Base-by-base conservation (phyloP, 1,140 invertebrate genomes). In the Coenobita brevimanus region DNA sequence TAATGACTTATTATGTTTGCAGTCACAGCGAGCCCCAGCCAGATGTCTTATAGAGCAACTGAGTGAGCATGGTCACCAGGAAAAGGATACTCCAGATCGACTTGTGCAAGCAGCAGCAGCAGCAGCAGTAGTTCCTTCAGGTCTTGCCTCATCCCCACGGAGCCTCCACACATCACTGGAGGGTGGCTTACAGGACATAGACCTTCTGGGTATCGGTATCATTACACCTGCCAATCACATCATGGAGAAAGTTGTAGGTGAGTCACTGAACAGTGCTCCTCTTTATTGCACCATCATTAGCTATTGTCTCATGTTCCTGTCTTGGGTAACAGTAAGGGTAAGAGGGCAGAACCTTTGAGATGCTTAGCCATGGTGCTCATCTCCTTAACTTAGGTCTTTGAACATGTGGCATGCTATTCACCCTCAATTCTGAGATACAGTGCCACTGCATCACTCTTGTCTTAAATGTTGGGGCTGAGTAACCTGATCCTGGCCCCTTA, bases 151-250 rank as follows among this genome's bases (percentile, higher is more conserved):
- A 21, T 91, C 91, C 15, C 90, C 91, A 10, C 89, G 92, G 17
- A 89, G 89, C 3, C 78, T 92, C 30, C 92, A 92, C 88, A 92
- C 91, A 21, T 92, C 92, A 0, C 91, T 93, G 86, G 93, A 93
- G 89, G 92, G 92, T 60, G 92, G 92, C 2, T 89, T 93, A 1
- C 91, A 93, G 83, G 92, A 93, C 84, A 81, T 90, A 36, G 91
- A 92, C 38, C 89, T 93, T 17, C 86, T 93, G 36, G 88, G 89
- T 57, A 91, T 93, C 2, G 91, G 92, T 67, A 91, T 90, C 82
- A 82, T 54, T 30, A 90, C 86, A 24, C 86, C 90, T 2, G 60
- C 75, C 43, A 85, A 75, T 60, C 62, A 87, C 43, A 83, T 89
- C 17, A 57, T 89, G 17, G 83, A 91, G 27, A 86, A 84, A 62